Evolutionary conservation across 1,140 invertebrate species (phyloP), one percentile per base, ranked within the genome.

Genomic region (Meloidogyne floridensis): DNA sequence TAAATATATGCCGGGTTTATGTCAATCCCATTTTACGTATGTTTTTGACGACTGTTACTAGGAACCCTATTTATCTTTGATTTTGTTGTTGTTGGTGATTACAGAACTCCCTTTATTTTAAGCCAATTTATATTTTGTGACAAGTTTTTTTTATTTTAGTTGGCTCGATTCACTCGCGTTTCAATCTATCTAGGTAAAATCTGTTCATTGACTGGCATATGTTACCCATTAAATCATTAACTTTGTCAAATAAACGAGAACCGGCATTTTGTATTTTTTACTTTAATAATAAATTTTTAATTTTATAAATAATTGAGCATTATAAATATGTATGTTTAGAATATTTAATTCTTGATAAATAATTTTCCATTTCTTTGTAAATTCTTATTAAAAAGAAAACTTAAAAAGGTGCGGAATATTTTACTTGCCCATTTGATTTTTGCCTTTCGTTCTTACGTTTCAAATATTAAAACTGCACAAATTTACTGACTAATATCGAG

Each of bases 111-210:
- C 56, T 2, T n/a, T 13, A 59, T 59, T 59, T 15, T 15, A 73
- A 73, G 4, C 4, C 3, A 2, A 18, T 11, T 9, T 18, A 5
- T 15, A 11, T 42, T 32, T 32, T 32, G 1, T 32, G 32, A 1
- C 32, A 32, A 32, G 32, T 32, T 32, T 32, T 32, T 70, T 70
- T 20, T 77, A 20, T 42, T 15, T 32, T 53, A 79, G 75, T 81
- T 86, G 43, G 85, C 81, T 13, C 71, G 85, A 47, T 86, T 84
- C 71, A 84, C 83, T 13, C 54, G 78, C 15, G 82, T 80, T 43
- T 72, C 77, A 43, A 77, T 74, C 9, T 84, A 84, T 65, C 53
- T 83, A 20, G 54, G 69, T 5, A 72, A 75, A 59, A 84, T 84
- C 4, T 84, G 82, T 72, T 69, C 76, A 15, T 56, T 83, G 47